phyloP scores from a whole-genome alignment of 1,140 invertebrate species.

The Apis florea region DNA sequence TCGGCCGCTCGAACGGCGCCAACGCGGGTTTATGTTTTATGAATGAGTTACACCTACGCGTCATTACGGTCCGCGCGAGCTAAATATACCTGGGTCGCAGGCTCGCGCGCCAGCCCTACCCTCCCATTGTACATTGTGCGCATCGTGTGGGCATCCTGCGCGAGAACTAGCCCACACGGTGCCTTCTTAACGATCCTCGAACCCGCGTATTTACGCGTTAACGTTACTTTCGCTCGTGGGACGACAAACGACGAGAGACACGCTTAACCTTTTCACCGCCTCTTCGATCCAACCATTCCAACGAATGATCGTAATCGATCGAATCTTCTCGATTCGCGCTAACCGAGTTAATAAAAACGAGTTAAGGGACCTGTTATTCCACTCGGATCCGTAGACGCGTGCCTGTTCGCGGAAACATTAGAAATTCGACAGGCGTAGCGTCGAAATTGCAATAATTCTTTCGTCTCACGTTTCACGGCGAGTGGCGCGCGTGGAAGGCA shows the following conservation, averaged over 20 bases:
- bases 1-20: conserved; percentile 45
- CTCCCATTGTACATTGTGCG: conserved; percentile 59
- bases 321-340: background rate
- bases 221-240: conserved; percentile 42
- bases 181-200: conserved; percentile 43
- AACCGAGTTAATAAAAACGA: conserved; percentile 14
- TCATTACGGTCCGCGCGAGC: conserved; percentile 57
- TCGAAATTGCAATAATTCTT: conserved; percentile 76
- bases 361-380: background rate
- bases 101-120: conserved; percentile 60
- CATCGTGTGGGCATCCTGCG: conserved; percentile 58
- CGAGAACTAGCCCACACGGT: conserved; percentile 56
- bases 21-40: conserved; percentile 70
- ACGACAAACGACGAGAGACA: conserved; percentile 1
- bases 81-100: conserved; percentile 62
- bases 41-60: conserved; percentile 73
- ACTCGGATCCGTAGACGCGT: conserved; percentile 41
- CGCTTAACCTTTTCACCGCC: conserved; percentile 33
- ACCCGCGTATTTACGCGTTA: background rate
- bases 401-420: conserved; percentile 57
- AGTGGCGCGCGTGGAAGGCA: conserved; percentile 14
- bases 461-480: conserved; percentile 70
- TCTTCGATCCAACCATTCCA: background rate
- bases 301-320: too few relatives aligned
- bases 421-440: conserved; percentile 56